Percentiles rank a stretch among this genome's conserved stretches.
Evolutionary conservation across 2,888 invertebrate species (phyloP).

Genomic region (Globia sparganii): DNA sequence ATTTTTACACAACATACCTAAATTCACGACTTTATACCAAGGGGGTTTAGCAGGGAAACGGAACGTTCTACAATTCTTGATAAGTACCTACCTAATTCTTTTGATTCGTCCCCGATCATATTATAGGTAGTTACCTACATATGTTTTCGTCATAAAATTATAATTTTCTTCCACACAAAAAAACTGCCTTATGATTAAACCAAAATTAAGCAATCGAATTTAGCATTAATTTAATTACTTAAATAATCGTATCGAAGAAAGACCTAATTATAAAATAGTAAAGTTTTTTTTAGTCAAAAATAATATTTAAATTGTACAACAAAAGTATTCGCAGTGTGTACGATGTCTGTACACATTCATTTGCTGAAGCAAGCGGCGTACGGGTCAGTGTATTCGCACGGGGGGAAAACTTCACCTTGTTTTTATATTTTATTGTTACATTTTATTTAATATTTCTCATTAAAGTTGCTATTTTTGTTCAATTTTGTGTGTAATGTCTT

Average conservation of each 20-base stretch:
- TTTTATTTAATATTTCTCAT: constrained; percentile 1
- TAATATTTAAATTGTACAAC: constrained; percentile 31
- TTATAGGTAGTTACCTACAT: background rate
- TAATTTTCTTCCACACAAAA: background rate
- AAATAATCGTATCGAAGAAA: background rate
- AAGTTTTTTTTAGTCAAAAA: background rate
- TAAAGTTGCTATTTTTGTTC: background rate
- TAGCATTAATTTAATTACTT: background rate
- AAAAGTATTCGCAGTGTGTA: constrained; percentile 53
- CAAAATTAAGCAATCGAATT: background rate
- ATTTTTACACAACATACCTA: background rate
- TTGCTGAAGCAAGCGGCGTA: constrained; percentile 69
- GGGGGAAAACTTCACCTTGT: constrained; percentile 37
- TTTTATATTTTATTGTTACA: constrained; percentile 27
- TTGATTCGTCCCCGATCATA: background rate
- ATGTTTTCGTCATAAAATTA: background rate
- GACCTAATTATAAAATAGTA: background rate
- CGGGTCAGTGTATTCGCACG: constrained; percentile 66
- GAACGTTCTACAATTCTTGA: background rate
- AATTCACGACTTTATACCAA: background rate
- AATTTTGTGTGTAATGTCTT: too few relatives aligned
- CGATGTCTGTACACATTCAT: constrained; percentile 67
- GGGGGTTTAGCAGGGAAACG: background rate
- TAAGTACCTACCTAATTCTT: background rate
- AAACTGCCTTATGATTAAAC: too few relatives aligned